These are phyloP conservation scores for Helleia helle DNA, from an alignment of 2,888 invertebrate species.

Conservation along the genomic window DNA sequence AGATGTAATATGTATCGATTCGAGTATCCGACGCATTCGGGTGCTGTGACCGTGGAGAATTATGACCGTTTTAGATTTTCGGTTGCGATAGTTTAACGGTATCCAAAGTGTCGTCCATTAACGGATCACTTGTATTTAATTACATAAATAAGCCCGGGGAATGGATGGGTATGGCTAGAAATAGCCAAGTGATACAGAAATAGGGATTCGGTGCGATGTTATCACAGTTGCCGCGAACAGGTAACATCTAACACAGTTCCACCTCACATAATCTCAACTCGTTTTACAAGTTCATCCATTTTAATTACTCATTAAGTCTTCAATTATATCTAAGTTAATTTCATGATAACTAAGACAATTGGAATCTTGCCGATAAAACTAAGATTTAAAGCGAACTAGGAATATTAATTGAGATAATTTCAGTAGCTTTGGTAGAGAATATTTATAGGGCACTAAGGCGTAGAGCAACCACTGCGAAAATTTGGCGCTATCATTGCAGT, in stretches of 20 bases:
- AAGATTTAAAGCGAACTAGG: constrained; percentile 71
- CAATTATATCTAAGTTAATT: constrained; percentile 50
- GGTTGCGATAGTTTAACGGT: constrained; percentile 33
- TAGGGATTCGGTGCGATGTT: constrained; percentile 5
- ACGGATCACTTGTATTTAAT: constrained; percentile 43
- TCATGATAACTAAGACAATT: constrained; percentile 59
- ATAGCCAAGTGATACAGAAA: constrained; percentile 5
- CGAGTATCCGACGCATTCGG: constrained; percentile 33
- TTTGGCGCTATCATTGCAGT: too few relatives aligned
- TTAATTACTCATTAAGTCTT: constrained; percentile 37
- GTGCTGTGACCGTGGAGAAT: constrained; percentile 33
- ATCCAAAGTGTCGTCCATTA: constrained; percentile 35
- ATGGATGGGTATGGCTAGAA: constrained; percentile 22
- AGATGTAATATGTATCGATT: constrained; percentile 36
- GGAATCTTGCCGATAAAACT: constrained; percentile 69
- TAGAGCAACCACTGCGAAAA: too few relatives aligned
- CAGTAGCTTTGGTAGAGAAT: constrained; percentile 70
- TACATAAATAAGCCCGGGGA: constrained; percentile 33
- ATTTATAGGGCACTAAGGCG: constrained; percentile 39
- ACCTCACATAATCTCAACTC: constrained; percentile 57
- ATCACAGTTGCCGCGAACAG: constrained; percentile 30
- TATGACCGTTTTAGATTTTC: constrained; percentile 36
- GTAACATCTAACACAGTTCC: constrained; percentile 62
- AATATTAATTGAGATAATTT: constrained; percentile 71
- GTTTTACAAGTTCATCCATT: constrained; percentile 32